phyloP scores from a whole-genome alignment of 2,113 vertebrate species.

The Brachirus orientalis region DNA sequence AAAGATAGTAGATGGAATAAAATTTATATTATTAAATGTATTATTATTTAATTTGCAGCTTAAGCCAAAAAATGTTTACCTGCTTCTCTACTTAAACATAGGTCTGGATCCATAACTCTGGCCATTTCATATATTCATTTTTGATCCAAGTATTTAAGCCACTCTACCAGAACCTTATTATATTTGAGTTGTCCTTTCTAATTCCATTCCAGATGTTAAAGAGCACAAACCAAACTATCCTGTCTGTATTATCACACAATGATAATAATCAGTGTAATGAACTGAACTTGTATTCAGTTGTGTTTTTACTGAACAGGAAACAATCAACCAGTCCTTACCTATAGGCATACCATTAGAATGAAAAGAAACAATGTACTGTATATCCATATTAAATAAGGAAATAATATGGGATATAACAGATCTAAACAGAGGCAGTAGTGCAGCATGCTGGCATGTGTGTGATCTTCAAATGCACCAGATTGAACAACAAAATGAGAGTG shows the following conservation, averaged over 20 bases:
- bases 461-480: too few relatives aligned
- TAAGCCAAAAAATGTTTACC: conserved; percentile 2
- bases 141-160: conserved; percentile 1
- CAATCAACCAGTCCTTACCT: neutral
- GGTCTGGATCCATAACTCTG: conserved; percentile 6
- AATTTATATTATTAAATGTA: too few relatives aligned
- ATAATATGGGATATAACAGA: too few relatives aligned
- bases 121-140: conserved; percentile 10
- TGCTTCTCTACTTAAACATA: conserved; percentile 9
- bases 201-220: conserved; percentile 10
- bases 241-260: neutral
- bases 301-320: too few relatives aligned
- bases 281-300: too few relatives aligned
- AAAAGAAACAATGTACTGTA: neutral
- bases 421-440: too few relatives aligned
- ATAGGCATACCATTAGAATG: too few relatives aligned
- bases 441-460: too few relatives aligned
- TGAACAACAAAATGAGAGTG: too few relatives aligned
- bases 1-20: too few relatives aligned
- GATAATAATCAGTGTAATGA: too few relatives aligned
- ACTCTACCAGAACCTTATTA: conserved; percentile 14
- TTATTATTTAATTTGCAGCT: too few relatives aligned
- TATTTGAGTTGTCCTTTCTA: conserved; percentile 18
- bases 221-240: neutral
- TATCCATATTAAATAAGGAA: neutral